Conservation (phyloP, 2,113 vertebrate species). For the Larimichthys crocea region DNA sequence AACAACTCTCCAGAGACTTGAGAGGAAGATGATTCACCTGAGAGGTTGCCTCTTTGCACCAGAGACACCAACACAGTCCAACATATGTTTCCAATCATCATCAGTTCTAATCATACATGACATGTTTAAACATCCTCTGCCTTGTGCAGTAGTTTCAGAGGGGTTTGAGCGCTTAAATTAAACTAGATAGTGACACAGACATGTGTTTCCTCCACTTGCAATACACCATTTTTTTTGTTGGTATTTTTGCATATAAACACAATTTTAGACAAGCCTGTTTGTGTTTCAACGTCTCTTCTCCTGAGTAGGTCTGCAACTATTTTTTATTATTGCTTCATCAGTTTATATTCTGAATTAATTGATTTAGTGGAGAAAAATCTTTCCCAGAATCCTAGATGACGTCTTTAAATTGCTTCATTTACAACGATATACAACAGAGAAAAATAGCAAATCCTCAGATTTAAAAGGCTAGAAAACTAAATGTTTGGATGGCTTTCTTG, state of each 20-base stretch:
- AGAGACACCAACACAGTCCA: neutral
- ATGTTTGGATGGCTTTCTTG: neutral
- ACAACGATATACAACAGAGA: neutral
- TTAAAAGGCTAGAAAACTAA: neutral
- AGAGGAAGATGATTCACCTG: conserved; percentile 7
- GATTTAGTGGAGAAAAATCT: neutral
- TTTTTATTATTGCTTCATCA: neutral
- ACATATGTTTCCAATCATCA: neutral
- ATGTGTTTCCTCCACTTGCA: neutral
- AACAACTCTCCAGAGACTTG: conserved; percentile 5
- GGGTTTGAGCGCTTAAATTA: neutral
- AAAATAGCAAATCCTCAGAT: neutral
- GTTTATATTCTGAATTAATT: neutral
- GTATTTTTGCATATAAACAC: neutral
- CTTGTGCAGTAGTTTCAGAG: neutral
- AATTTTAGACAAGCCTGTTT: neutral
- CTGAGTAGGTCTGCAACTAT: neutral
- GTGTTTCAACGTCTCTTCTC: neutral
- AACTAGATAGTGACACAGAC: neutral
- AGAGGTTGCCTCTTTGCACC: conserved; percentile 7
- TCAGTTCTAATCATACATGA: neutral
- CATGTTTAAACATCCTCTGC: neutral
- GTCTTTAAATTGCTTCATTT: neutral
- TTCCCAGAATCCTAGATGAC: neutral
- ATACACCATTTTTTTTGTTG: neutral